phyloP scores from a whole-genome alignment of 2,113 vertebrate species.

The Gallinago jamesoni region DNA sequence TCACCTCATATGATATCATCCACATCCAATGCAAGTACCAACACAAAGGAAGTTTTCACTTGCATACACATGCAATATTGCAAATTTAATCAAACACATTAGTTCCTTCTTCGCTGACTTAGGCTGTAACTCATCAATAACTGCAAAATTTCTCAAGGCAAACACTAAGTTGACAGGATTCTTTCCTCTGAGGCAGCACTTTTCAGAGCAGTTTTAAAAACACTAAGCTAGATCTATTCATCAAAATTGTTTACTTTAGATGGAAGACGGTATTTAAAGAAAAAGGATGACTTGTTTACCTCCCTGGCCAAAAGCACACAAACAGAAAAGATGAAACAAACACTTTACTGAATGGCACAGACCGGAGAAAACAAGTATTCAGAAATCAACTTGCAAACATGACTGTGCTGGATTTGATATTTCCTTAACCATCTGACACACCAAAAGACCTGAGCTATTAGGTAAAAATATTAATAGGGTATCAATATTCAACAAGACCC shows the following conservation, averaged over 20 bases:
- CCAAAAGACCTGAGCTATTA: not conserved
- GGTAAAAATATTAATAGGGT: not conserved
- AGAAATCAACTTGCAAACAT: not conserved
- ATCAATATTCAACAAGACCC: not conserved
- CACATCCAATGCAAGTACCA: not conserved
- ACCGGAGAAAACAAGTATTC: not conserved
- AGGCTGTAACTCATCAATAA: not conserved
- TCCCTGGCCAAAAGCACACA: not conserved
- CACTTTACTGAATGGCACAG: not conserved
- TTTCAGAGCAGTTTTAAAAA: constrained; percentile 1
- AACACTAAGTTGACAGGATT: not conserved
- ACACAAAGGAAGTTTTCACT: not conserved
- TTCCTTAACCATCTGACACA: not conserved
- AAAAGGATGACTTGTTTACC: not conserved
- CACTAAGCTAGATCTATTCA: constrained; percentile 5
- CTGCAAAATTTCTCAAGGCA: not conserved
- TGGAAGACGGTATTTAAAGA: not conserved
- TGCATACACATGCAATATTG: not conserved
- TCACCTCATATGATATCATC: not conserved
- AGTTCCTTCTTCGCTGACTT: not conserved
- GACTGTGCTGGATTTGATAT: fast-evolving
- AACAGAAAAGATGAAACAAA: not conserved
- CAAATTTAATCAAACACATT: not conserved
- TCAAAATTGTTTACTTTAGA: constrained; percentile 1
- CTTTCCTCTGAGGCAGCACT: constrained; percentile 21